Percentiles rank a stretch among this genome's conserved stretches.
Evolutionary conservation across 1,140 invertebrate species (phyloP).

Genomic region (Myzus persicae): DNA sequence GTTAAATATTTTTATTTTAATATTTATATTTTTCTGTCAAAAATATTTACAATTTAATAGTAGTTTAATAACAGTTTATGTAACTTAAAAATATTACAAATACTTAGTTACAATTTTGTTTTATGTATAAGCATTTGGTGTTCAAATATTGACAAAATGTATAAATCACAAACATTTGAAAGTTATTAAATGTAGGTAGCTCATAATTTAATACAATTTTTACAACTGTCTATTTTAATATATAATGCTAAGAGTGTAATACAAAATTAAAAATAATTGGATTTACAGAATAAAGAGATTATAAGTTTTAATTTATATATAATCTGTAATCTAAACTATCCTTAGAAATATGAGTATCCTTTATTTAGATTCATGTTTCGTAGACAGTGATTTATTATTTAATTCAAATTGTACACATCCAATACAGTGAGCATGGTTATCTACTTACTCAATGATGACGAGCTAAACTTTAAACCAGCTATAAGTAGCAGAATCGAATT

Average conservation of each 20-base stretch:
- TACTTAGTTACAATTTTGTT: background rate
- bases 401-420: background rate
- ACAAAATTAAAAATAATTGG: no score
- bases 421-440: no score
- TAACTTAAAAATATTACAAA: background rate
- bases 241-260: no score
- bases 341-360: background rate
- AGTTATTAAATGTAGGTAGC: no score
- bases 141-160: background rate
- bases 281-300: no score
- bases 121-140: background rate
- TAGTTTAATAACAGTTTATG: background rate
- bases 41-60: background rate
- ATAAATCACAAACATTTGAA: no score
- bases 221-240: no score
- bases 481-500: background rate
- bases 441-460: background rate
- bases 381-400: background rate
- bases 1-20: background rate
- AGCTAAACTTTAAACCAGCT: no score
- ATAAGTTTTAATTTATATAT: no score
- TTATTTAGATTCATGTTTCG: background rate
- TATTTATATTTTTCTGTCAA: background rate
- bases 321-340: no score
- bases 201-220: background rate